Conservation (phyloP, 1,140 invertebrate genomes). For the Tetragnatha versicolor region DNA sequence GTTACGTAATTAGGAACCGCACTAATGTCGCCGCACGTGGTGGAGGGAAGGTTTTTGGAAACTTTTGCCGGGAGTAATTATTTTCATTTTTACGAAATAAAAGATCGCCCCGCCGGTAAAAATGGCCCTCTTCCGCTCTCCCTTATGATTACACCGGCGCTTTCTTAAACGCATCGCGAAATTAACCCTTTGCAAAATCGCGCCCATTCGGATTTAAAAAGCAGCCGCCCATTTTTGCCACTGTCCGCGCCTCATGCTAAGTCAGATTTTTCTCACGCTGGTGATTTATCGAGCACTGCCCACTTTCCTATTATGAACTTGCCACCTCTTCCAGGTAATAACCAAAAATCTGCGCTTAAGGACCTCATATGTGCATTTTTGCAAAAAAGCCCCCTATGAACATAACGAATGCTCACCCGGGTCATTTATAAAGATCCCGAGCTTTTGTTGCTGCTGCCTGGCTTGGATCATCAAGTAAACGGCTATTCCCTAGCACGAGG, state of each 20-base stretch:
- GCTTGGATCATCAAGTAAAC: too few species aligned
- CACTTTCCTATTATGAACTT: too few species aligned
- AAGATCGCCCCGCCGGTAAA: slow-evolving; percentile 32
- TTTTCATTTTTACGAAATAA: slow-evolving; percentile 55
- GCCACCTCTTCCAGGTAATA: too few species aligned
- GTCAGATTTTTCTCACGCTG: slow-evolving; percentile 31
- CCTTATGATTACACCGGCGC: slow-evolving; percentile 33
- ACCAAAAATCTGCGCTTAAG: too few species aligned
- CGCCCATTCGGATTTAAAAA: slow-evolving; percentile 40
- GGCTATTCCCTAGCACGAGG: too few species aligned
- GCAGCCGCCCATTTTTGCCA: slow-evolving; percentile 28
- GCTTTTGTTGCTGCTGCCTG: too few species aligned
- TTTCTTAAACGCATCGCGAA: slow-evolving; percentile 21
- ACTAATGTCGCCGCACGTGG: slow-evolving; percentile 54
- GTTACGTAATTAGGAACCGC: slow-evolving; percentile 53
- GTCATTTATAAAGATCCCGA: too few species aligned
- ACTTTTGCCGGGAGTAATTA: slow-evolving; percentile 45
- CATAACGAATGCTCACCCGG: too few species aligned
- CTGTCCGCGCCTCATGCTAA: slow-evolving; percentile 16
- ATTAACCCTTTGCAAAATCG: slow-evolving; percentile 35
- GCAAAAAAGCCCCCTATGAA: too few species aligned
- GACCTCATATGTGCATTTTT: too few species aligned
- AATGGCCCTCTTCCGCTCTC: slow-evolving; percentile 4
- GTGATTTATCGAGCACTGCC: slow-evolving; percentile 45
- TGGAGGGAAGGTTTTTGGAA: slow-evolving; percentile 46